These are phyloP conservation scores for Rapana venosa DNA, from an alignment of 2,888 invertebrate species.

Conservation along the genomic window DNA sequence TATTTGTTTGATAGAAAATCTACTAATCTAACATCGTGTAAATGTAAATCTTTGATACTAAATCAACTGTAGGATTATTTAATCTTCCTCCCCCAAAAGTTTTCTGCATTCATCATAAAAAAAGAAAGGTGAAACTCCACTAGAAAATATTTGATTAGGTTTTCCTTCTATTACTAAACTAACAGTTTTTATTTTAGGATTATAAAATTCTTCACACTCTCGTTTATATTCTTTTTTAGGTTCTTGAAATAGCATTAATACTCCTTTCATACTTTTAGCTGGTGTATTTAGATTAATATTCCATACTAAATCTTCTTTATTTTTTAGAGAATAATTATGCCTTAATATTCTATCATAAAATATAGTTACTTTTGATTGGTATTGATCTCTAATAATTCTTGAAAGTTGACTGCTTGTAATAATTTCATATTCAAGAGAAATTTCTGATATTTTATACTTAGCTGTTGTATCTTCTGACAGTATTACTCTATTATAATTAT, in stretches of 20 bases:
- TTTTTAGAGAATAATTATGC: constrained; percentile 42
- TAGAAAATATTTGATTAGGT: constrained; percentile 50
- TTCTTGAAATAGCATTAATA: constrained; percentile 53
- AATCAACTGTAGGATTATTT: constrained; percentile 12
- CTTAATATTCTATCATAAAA: constrained; percentile 53
- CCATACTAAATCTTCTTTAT: not conserved
- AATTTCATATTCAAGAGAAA: constrained; percentile 53
- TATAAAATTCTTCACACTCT: constrained; percentile 49
- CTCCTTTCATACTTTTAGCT: constrained; percentile 55
- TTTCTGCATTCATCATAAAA: not conserved
- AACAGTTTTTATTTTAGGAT: constrained; percentile 52
- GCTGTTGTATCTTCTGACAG: constrained; percentile 45
- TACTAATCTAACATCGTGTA: not conserved
- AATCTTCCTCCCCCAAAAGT: constrained; percentile 3
- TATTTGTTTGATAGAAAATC: constrained; percentile 8
- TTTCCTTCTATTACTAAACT: constrained; percentile 53
- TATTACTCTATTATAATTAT: constrained; percentile 47
- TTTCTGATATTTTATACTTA: constrained; percentile 51
- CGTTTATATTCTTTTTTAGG: constrained; percentile 29
- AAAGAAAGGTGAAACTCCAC: constrained; percentile 13
- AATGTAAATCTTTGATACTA: constrained; percentile 18
- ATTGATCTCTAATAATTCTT: constrained; percentile 48
- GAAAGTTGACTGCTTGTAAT: constrained; percentile 50
- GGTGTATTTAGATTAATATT: constrained; percentile 53
- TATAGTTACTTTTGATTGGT: constrained; percentile 35